phyloP scores from a whole-genome alignment of 2,113 vertebrate genomes.

The Lepus europaeus region DNA sequence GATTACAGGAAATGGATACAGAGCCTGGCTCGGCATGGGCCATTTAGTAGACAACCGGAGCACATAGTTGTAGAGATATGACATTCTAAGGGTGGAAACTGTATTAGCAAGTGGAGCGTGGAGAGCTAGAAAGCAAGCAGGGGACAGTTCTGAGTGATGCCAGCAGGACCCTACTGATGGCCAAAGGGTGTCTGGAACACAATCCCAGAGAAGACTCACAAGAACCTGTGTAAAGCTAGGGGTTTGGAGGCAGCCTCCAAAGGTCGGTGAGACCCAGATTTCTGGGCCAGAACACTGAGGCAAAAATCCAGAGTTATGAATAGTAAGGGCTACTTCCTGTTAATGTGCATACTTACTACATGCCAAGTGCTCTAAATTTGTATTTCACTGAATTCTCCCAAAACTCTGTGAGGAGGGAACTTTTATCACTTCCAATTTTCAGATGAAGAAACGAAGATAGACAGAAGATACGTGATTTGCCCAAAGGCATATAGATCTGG shows the following conservation, averaged over 20 bases:
- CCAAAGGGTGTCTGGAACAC: not conserved
- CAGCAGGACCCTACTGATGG: not conserved
- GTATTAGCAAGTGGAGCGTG: not conserved
- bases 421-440: not conserved
- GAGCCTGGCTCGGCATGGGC: not conserved
- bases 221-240: not conserved
- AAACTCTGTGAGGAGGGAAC: not conserved
- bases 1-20: not conserved
- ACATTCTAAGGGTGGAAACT: not conserved
- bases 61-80: fast-evolving
- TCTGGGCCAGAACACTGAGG: not conserved
- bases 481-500: not conserved
- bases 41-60: not conserved
- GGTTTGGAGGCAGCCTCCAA: not conserved
- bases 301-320: not conserved
- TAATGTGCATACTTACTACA: not conserved
- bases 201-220: not conserved
- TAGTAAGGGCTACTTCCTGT: not conserved
- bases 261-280: not conserved
- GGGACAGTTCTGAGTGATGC: not conserved
- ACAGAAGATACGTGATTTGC: not conserved
- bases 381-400: constrained; percentile 33
- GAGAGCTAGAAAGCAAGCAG: not conserved
- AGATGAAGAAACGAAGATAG: constrained; percentile 49
- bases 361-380: not conserved